Evolutionary conservation across 2,888 invertebrate species (phyloP), one percentile per base, ranked within the genome.

Genomic region (Belgica antarctica): DNA sequence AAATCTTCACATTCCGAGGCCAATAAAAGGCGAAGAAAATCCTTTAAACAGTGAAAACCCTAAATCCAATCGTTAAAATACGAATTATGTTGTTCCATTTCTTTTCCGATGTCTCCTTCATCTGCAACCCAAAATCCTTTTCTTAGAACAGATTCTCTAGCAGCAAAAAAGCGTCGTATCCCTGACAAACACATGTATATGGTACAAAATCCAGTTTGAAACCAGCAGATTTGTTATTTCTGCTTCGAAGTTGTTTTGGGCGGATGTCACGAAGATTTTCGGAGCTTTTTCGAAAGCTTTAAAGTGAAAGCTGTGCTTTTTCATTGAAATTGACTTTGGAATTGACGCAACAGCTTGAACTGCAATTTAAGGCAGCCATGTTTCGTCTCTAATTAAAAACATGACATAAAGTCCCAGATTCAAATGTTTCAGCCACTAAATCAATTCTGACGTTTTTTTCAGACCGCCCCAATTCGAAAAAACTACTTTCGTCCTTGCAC

Each of bases 21-120:
- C 65, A 65, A 65, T 65, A 65, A 65, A 65, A 65, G 47, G 15
- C 15, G 12, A n/a, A n/a, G n/a, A 41, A 65, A 65, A 24, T 24
- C 63, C 36, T 65, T 65, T 65, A 65, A 65, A 68, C 52, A 68
- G 68, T 34, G 24, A 57, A 68, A 68, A 57, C 57, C 57, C 66
- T 66, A 66, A 66, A 66, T 66, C 66, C 66, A 66, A 66, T 66
- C 66, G 66, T 68, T 68, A 68, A 52, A 57, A 57, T 68, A 31
- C 47, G 47, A 68, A 28, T 52, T 47, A 68, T 46, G 52, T 68
- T 65, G 25, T 65, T 36, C 41, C 24, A 4, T 27, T 65, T 46
- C 22, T 65, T 63, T 12, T 4, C 24, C 8, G 8, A 24, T 17
- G 15, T 41, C 41, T 41, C 41, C 15, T 41, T 41, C 41, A 15